Evolutionary conservation across 2,113 vertebrate species (phyloP).

Genomic region (Tragelaphus strepsiceros): DNA sequence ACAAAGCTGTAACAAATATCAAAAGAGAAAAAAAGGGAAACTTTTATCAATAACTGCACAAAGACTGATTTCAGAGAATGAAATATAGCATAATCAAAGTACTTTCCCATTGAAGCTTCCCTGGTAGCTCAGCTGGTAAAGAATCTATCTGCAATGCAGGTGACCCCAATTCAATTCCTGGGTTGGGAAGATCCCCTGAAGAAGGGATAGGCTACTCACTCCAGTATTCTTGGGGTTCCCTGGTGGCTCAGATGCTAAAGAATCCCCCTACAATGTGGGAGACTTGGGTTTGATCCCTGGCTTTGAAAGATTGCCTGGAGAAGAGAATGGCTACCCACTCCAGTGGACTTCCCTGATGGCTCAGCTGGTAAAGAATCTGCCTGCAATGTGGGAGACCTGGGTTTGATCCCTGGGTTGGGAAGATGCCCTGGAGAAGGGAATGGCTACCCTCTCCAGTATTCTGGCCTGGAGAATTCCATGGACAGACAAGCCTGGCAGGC

Average conservation of each 20-base stretch:
- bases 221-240: neutral
- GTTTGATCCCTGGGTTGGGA: neutral
- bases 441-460: neutral
- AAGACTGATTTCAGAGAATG: neutral
- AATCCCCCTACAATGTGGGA: neutral
- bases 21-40: neutral
- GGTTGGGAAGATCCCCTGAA: neutral
- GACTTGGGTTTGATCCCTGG: neutral
- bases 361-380: neutral
- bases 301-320: neutral
- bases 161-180: neutral
- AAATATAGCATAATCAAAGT: neutral
- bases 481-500: neutral
- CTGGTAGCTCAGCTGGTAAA: neutral
- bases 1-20: neutral
- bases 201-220: neutral
- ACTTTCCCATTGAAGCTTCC: neutral
- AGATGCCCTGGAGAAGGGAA: neutral
- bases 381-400: neutral
- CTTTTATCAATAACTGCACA: neutral
- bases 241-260: neutral
- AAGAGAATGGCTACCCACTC: neutral
- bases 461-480: neutral
- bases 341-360: neutral
- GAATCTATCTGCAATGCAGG: neutral